These are phyloP conservation scores for Aphaenogaster rudis DNA, from an alignment of 1,140 invertebrate genomes.

Conservation along the genomic window DNA sequence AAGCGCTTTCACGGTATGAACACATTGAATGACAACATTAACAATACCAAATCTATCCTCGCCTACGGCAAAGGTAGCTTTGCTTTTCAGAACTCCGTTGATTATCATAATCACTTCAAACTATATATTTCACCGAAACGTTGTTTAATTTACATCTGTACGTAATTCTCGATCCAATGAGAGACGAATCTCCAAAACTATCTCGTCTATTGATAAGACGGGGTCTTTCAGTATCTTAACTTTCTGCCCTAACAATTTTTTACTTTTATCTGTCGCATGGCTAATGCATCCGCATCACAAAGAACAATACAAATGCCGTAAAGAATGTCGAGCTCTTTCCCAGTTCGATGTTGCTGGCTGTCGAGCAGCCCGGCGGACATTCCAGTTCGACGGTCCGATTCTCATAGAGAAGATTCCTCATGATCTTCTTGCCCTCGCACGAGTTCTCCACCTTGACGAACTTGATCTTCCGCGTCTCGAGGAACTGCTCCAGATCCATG, in stretches of 20 bases:
- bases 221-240: neutral
- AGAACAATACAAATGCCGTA: slow-evolving; percentile 7
- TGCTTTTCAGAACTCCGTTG: neutral
- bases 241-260: neutral
- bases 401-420: slow-evolving; percentile 69
- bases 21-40: slow-evolving; percentile 58
- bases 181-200: neutral
- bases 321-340: slow-evolving; percentile 11
- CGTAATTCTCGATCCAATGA: neutral
- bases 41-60: slow-evolving; percentile 17
- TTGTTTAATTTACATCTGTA: neutral
- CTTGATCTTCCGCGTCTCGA: slow-evolving; percentile 74
- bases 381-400: slow-evolving; percentile 65
- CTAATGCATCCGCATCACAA: neutral
- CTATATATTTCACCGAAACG: neutral
- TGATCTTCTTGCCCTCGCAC: slow-evolving; percentile 75
- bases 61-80: neutral
- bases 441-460: slow-evolving; percentile 76
- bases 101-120: neutral
- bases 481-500: slow-evolving; percentile 77
- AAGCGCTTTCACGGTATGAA: slow-evolving; percentile 56
- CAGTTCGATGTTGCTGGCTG: neutral
- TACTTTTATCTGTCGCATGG: neutral
- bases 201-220: neutral
- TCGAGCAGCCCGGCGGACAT: slow-evolving; percentile 55